Conservation (phyloP, 1,140 invertebrate genomes). For the Mya arenaria region DNA sequence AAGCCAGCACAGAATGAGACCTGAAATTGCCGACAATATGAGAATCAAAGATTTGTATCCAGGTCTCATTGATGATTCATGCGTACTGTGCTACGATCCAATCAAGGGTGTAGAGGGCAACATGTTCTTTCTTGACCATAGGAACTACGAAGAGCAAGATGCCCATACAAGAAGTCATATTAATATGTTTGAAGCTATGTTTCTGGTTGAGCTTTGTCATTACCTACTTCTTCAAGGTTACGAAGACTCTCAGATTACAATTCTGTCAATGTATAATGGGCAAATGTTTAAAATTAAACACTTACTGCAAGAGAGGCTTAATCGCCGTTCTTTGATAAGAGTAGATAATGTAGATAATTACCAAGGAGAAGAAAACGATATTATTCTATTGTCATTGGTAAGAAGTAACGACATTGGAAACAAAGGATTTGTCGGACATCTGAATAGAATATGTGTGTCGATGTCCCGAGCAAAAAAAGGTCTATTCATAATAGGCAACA, state of each 20-base stretch:
- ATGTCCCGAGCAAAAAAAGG: slow-evolving; percentile 90
- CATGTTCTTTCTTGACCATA: slow-evolving; percentile 80
- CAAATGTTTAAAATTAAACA: slow-evolving; percentile 76
- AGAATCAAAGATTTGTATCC: slow-evolving; percentile 78
- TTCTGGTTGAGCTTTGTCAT: slow-evolving; percentile 68
- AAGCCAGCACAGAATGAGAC: slow-evolving; percentile 71
- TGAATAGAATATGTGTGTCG: slow-evolving; percentile 92
- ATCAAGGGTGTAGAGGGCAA: slow-evolving; percentile 77
- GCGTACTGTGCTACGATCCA: slow-evolving; percentile 70
- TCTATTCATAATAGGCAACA: slow-evolving; percentile 86
- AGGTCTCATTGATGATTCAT: slow-evolving; percentile 74
- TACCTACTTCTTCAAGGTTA: slow-evolving; percentile 81
- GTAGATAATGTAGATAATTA: slow-evolving; percentile 89
- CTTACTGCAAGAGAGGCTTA: slow-evolving; percentile 63
- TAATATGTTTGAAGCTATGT: slow-evolving; percentile 75
- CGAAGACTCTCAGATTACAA: slow-evolving; percentile 74
- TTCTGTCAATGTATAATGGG: slow-evolving; percentile 80
- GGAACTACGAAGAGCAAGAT: slow-evolving; percentile 67
- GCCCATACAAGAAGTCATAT: slow-evolving; percentile 69
- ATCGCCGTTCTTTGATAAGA: slow-evolving; percentile 65
- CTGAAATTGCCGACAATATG: slow-evolving; percentile 79
- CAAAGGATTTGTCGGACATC: slow-evolving; percentile 89
- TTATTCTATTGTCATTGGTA: slow-evolving; percentile 92
- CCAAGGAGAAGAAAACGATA: slow-evolving; percentile 91
- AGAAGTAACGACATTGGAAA: slow-evolving; percentile 85